A percentile compares a stretch with the other conserved stretches of the same genome.
Evolutionary conservation across 2,113 vertebrate genomes (phyloP).

Genomic region (Dryoscopus gambensis): DNA sequence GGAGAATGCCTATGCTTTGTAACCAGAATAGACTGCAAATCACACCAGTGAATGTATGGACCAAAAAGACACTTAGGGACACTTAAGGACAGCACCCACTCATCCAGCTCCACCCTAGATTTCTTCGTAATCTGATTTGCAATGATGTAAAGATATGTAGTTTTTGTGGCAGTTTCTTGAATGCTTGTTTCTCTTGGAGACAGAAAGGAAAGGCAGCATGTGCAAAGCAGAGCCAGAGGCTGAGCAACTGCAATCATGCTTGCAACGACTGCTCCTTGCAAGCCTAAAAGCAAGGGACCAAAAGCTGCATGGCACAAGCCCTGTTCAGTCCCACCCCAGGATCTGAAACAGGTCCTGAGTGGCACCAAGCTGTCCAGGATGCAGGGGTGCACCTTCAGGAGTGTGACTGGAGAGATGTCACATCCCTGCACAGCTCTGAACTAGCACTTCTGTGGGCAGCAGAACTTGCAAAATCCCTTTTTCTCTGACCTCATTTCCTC

Average conservation of each 20-base stretch:
- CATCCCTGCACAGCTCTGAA: not conserved
- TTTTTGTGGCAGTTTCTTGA: not conserved
- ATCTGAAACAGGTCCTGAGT: rapidly evolving
- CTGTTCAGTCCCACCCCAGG: not conserved
- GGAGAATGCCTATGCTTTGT: not conserved
- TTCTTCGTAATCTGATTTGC: not conserved
- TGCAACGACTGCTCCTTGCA: not conserved
- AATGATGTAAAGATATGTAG: not conserved
- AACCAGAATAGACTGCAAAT: not conserved
- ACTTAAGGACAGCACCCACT: not conserved
- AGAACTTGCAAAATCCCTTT: not conserved
- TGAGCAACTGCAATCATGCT: not conserved
- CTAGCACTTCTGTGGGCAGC: not conserved
- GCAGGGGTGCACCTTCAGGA: not conserved
- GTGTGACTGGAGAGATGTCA: not conserved
- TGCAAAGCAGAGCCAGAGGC: not conserved
- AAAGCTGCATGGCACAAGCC: not conserved
- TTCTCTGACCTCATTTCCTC: not conserved
- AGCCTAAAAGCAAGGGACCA: not conserved
- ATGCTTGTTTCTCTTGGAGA: not conserved
- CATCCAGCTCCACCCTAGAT: not conserved
- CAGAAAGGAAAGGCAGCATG: not conserved
- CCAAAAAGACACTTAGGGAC: not conserved
- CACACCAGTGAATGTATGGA: not conserved
- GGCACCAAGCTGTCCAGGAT: not conserved